Base-by-base conservation (phyloP, 2,797 vertebrate species). In the Sebastiscus albofasciatus region DNA sequence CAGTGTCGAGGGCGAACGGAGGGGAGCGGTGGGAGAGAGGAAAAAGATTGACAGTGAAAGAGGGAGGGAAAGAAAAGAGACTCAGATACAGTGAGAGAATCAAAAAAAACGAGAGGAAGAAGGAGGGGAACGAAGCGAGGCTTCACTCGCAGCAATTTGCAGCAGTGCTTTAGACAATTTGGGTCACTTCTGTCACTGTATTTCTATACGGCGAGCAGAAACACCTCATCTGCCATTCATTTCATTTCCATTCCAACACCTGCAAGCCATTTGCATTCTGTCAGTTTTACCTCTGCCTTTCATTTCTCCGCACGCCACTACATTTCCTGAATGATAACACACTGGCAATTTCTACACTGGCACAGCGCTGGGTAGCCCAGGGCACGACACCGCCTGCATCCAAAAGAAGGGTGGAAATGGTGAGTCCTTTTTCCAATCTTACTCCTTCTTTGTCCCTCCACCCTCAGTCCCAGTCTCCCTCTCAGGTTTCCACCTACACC, bases 301-400 rank as follows among this genome's bases (percentile, higher is more conserved):
- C 90, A 90, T 94, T 89, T 80, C 83, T 89, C 89, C 70, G 36
- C 84, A 68, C 87, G 87, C 86, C 89, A 71, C 91, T 84, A 89
- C 90, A 88, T 87, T 92, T 92, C 83, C 87, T 87, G 91, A 90
- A 89, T 92, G 90, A 94, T 90, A 94, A 92, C 90, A 79, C 39
- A 89, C 81, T 75, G 80, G 74, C 91, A 86, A 85, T 90, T 84
- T 91, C 72, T 84, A 72, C 83, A 67, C 81, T 61, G 85, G 81
- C 80, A 78, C 27, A 65, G 70, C 72, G 55, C 26, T 12, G 72
- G 68, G 16, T 46, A 18, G 42, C 42, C 77, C 80, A 46, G 83
- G 73, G 84, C 82, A 73, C 49, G 34, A 78, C 74, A 67, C 69
- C 26, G 11, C 65, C 77, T 88, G 90, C 90, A 94, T 92, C 82